Conservation (phyloP, 2,797 vertebrate genomes). For the Acropternis orthonyx region DNA sequence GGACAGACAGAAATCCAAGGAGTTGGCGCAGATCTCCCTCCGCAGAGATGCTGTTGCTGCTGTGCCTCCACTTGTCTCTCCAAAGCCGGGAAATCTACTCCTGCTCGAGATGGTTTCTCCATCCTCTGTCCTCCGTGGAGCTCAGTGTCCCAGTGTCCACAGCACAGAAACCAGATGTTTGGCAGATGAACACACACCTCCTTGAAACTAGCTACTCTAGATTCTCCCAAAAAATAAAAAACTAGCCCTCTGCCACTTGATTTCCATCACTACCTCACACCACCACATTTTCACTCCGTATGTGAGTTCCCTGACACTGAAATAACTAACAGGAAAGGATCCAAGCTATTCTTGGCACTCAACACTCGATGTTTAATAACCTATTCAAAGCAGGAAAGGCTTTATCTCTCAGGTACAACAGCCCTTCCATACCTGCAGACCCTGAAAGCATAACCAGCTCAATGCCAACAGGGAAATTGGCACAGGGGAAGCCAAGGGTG, state of each 20-base stretch:
- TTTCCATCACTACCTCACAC: not conserved
- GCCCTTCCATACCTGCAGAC: not conserved
- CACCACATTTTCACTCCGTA: not conserved
- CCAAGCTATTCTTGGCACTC: not conserved
- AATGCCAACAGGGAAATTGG: not conserved
- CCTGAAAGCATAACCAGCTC: not conserved
- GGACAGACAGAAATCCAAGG: not conserved
- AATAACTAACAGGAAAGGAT: not conserved
- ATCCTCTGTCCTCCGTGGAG: not conserved
- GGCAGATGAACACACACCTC: not conserved
- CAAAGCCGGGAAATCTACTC: rapidly evolving
- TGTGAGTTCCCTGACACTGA: not conserved
- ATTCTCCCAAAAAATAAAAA: not conserved
- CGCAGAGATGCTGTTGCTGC: not conserved
- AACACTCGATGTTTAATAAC: not conserved
- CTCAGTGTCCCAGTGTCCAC: not conserved
- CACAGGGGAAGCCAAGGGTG: not conserved
- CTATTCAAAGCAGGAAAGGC: not conserved
- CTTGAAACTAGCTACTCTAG: not conserved
- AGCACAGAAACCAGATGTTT: not conserved
- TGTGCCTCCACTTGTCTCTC: not conserved
- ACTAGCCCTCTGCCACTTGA: not conserved
- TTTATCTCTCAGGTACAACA: not conserved
- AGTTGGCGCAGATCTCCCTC: not conserved
- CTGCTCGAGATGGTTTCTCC: not conserved